A percentile compares a stretch with the other conserved stretches of the same genome.
Evolutionary conservation across 30 jellyfish, hydroid and myxozoan genomes (phyloP).

Genomic region (Morbakka virulenta): DNA sequence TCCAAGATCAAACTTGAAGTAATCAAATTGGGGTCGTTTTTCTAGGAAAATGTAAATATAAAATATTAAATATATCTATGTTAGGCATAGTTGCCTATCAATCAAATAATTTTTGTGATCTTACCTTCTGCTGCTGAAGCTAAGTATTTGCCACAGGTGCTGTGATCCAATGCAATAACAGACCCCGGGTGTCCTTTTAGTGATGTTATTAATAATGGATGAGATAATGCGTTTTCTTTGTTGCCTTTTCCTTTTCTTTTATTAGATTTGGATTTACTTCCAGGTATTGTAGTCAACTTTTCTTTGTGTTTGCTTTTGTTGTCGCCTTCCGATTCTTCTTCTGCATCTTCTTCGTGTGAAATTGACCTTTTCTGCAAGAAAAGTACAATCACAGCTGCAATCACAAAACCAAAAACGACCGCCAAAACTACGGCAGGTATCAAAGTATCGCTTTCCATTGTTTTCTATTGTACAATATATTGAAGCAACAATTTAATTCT

Average conservation of each 20-base stretch:
- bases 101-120: too few species aligned
- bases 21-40: too few species aligned
- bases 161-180: slow-evolving; percentile 52
- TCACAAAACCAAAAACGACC: slow-evolving; percentile 44
- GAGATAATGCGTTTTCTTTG: slow-evolving; percentile 40
- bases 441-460: too few species aligned
- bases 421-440: slow-evolving; percentile 43
- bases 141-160: slow-evolving; percentile 77
- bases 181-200: slow-evolving; percentile 91
- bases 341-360: not conserved
- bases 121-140: slow-evolving; percentile 89
- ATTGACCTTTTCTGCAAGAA: slow-evolving; percentile 31
- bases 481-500: too few species aligned
- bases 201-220: slow-evolving; percentile 62
- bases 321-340: not conserved
- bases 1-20: too few species aligned
- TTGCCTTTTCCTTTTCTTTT: not conserved
- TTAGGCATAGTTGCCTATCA: too few species aligned
- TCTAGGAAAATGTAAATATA: too few species aligned
- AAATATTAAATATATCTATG: too few species aligned
- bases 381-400: slow-evolving; percentile 30
- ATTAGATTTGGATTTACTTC: not conserved
- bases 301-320: not conserved
- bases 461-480: too few species aligned
- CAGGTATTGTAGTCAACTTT: too few species aligned